Base-by-base conservation (phyloP, 1,140 invertebrate species). In the Maniola jurtina region DNA sequence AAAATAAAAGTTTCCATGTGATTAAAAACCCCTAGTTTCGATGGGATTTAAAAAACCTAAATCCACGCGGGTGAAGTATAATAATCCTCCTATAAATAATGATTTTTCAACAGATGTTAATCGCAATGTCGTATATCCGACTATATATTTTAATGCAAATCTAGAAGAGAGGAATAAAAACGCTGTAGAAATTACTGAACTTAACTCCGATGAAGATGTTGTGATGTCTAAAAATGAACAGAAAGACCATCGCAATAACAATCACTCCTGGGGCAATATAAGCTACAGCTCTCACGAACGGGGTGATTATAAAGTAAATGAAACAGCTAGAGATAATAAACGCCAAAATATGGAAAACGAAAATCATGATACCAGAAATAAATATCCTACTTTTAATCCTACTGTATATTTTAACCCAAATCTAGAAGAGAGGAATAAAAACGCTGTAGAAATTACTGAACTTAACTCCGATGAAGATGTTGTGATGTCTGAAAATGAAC, bases 401-500 rank as follows among this genome's bases (percentile, higher is more conserved):
- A 66, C 42, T 10, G 13, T 55, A 56, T 13, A 59, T 10, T 64
- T 60, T 42, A 68, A 72, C 38, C 54, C 35, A 0, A 58, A 54
- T 1, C 42, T 55, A 7, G 56, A 62, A 13, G 64, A 36, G 25
- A 35, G 64, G 14, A 64, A 54, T 5, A 59, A 61, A 38, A 63
- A 62, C 0, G 59, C 63, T 7, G 64, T 83, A 11, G 74, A 88
- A 71, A 82, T 86, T 8, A 69, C 79, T n/a, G 80, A 86, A 76
- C 54, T 88, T 33, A 71, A 81, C 59, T 72, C 76, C 9, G 69
- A 72, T 50, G 71, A 77, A 57, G 61, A 75, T 1, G 52, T 40
- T 35, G 16, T 13, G 11, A n/a, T n/a, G 11, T 34, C 15, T 15
- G 56, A 65, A 35, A 52, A 66, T 34, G 47, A 64, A 36, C 52